Base-by-base conservation (phyloP, 1,140 invertebrate genomes). In the Caligus rogercresseyi region DNA sequence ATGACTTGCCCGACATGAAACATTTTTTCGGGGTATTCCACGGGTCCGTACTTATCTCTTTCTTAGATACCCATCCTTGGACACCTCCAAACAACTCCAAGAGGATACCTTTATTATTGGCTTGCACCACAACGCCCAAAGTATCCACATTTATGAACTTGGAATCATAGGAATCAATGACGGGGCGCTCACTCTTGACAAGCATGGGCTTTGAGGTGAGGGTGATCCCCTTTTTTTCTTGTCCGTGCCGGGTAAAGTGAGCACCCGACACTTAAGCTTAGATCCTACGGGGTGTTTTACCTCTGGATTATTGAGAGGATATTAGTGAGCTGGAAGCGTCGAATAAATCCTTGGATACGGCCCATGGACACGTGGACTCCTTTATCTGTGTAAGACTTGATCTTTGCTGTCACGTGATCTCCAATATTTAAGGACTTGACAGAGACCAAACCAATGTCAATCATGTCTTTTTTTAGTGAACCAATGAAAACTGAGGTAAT, bases 291-390 rank as follows among this genome's bases (percentile, higher is more conserved):
- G 2, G 16, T 31, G 51, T 25, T 60, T 60, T 2, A 18, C 14
- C 24, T 60, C 57, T n/a, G 57, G 57, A 43, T 60, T 21, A 18
- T 60, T 60, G 24, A 60, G 19, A 1, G 57, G 57, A 60, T 25
- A 25, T 25, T 25, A 18, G 57, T 19, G n/a, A 60, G 26, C 26
- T 60, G 57, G 2, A 43, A 14, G 51, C 2, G 15, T 3, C 20
- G 18, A 31, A 60, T 60, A 19, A 60, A 60, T 3, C 57, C 57
- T 1, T 60, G 2, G 3, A 24, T 14, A 11, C 26, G 25, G 1
- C 57, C 57, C 1, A 60, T 3, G 13, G 18, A 14, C 3, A 60
- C 57, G 16, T n/a, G 18, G n/a, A 60, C 21, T 2, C 57, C 57
- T 21, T 16, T 60, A n/a, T 21, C 24, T 2, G 18, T 60, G 24